phyloP scores from a whole-genome alignment of 2,113 vertebrate genomes.

The Psittacara wagleri region DNA sequence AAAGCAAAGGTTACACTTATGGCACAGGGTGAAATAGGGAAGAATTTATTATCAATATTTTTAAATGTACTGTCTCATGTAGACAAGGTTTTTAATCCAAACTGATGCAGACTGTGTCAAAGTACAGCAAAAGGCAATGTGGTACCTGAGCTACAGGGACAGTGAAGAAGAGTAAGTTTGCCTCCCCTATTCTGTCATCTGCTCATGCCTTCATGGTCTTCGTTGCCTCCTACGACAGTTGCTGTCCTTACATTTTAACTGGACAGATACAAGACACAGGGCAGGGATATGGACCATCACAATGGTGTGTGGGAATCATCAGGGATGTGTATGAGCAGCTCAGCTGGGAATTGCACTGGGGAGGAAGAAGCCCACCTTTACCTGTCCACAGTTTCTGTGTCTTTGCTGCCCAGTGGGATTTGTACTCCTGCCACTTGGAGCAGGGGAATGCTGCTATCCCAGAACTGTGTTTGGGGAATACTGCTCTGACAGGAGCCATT shows the following conservation, averaged over 20 bases:
- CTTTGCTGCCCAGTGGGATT: background rate
- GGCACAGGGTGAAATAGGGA: background rate
- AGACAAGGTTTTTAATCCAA: background rate
- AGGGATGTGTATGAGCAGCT: background rate
- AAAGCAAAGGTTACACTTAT: background rate
- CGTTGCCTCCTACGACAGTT: background rate
- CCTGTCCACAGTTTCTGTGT: too few species aligned
- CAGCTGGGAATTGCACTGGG: background rate
- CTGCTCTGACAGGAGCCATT: fast-evolving
- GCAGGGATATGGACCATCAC: background rate
- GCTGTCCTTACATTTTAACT: background rate
- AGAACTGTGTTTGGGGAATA: background rate
- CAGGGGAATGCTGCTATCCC: background rate
- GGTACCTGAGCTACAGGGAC: background rate
- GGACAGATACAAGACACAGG: too few species aligned
- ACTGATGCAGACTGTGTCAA: background rate
- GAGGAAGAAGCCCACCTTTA: too few species aligned
- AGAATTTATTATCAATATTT: background rate
- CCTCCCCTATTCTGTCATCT: background rate
- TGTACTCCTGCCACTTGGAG: background rate
- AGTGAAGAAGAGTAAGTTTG: background rate
- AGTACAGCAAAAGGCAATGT: background rate
- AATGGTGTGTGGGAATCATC: background rate
- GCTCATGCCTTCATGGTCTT: fast-evolving
- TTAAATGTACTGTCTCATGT: background rate